These are phyloP conservation scores for Habrosyne pyritoides DNA, from an alignment of 2,888 invertebrate species.

Conservation along the genomic window DNA sequence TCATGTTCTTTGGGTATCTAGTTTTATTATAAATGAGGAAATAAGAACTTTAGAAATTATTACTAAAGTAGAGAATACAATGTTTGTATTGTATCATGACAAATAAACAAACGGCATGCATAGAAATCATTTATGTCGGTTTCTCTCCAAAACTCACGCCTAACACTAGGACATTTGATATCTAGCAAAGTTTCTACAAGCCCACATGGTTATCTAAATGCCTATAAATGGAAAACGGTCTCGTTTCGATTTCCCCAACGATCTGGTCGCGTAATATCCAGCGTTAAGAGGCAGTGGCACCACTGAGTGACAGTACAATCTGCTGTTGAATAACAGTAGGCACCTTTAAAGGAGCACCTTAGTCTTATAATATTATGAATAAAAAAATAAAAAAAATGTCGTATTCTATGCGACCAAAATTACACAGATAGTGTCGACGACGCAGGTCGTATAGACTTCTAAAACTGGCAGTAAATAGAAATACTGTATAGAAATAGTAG, in stretches of 20 bases:
- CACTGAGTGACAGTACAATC: background rate
- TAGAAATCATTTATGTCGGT: background rate
- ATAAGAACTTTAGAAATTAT: too few relatives aligned
- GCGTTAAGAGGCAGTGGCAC: constrained; percentile 11
- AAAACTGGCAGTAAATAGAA: too few relatives aligned
- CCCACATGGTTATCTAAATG: constrained; percentile 29
- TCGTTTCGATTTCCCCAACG: constrained; percentile 30
- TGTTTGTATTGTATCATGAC: too few relatives aligned
- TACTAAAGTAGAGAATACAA: too few relatives aligned
- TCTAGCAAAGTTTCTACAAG: constrained; percentile 19
- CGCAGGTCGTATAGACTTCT: too few relatives aligned
- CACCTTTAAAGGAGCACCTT: background rate
- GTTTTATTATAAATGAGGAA: background rate
- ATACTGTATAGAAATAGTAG: too few relatives aligned
- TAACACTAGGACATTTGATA: constrained; percentile 15
- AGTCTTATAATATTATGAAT: background rate
- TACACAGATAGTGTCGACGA: too few relatives aligned
- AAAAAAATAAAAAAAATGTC: background rate
- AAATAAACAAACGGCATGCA: too few relatives aligned
- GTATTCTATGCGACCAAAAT: too few relatives aligned
- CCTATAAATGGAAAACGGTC: constrained; percentile 36
- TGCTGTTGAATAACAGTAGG: background rate
- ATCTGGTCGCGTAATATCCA: constrained; percentile 31
- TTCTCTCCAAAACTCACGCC: constrained; percentile 1
- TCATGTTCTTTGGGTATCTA: too few relatives aligned